Conservation (phyloP, 30 jellyfish, hydroid and myxozoan genomes). For the Chironex yamaguchii region DNA sequence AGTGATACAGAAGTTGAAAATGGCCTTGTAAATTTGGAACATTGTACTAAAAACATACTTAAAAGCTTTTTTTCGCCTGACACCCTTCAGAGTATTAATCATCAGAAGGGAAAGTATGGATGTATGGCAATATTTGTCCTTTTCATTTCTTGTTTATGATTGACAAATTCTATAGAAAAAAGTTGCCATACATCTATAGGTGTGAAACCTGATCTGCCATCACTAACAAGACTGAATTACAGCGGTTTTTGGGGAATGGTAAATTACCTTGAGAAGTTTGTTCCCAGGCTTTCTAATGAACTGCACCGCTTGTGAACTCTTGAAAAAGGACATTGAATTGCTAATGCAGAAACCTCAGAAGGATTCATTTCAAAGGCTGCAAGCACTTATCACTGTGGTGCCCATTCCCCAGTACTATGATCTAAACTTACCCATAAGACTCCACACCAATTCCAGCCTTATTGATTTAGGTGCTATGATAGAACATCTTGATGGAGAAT, state of each 20-base stretch:
- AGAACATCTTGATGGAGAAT: constrained; percentile 29
- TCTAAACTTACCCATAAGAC: constrained; percentile 42
- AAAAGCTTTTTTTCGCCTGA: no score
- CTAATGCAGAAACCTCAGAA: constrained; percentile 34
- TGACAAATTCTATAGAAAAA: no score
- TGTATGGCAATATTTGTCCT: no score
- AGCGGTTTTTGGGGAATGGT: constrained; percentile 59
- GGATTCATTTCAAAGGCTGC: constrained; percentile 19
- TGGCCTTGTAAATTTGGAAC: no score
- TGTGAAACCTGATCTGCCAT: constrained; percentile 10
- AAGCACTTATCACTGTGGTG: constrained; percentile 24
- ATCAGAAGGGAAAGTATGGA: no score
- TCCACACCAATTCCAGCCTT: constrained; percentile 37
- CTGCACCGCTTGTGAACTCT: constrained; percentile 49
- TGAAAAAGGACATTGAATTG: constrained; percentile 40
- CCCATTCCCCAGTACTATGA: constrained; percentile 45
- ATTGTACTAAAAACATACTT: no score
- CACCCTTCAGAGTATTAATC: no score
- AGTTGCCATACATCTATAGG: no score
- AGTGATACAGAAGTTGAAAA: no score
- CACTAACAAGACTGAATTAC: constrained; percentile 43
- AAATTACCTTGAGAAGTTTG: constrained; percentile 50
- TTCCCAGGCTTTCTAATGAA: constrained; percentile 53
- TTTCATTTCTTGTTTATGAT: no score
- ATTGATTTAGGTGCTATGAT: constrained; percentile 56